Evolutionary conservation across 2,888 invertebrate species (phyloP).

Genomic region (Ectobius pallidus): DNA sequence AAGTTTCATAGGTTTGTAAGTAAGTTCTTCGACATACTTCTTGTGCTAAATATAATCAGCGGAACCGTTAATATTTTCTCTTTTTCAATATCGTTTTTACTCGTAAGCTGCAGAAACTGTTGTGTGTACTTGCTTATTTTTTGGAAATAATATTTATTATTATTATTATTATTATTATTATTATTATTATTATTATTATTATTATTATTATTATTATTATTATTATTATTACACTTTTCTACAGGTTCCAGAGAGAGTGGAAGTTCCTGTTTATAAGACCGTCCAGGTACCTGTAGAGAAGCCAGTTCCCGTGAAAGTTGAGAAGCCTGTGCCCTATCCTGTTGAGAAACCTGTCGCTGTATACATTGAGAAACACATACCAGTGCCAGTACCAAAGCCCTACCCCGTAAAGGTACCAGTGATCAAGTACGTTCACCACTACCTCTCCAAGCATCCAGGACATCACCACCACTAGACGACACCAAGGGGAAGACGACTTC

Average conservation of each 20-base stretch:
- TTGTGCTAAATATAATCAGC: no score
- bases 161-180: no score
- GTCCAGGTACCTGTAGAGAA: slow-evolving; percentile 73
- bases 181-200: no score
- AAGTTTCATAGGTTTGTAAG: no score
- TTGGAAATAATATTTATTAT: no score
- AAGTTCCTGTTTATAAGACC: slow-evolving; percentile 71
- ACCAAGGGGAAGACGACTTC: neutral
- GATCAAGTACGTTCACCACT: slow-evolving; percentile 64
- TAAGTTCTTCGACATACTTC: no score
- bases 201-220: no score
- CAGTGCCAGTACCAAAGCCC: slow-evolving; percentile 71
- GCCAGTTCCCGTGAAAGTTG: slow-evolving; percentile 73
- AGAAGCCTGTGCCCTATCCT: slow-evolving; percentile 68
- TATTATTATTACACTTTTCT: no score
- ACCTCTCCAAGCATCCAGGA: slow-evolving; percentile 40
- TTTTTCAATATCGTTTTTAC: no score
- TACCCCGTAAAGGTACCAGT: slow-evolving; percentile 74
- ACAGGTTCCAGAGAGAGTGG: slow-evolving; percentile 51
- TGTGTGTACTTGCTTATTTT: no score
- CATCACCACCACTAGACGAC: slow-evolving; percentile 13
- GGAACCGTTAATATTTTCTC: no score
- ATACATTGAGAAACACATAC: slow-evolving; percentile 69
- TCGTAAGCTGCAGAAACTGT: no score
- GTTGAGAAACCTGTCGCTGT: slow-evolving; percentile 72